Percentiles rank a stretch among this genome's conserved stretches.
These are phyloP conservation scores for Maniola hyperantus DNA, from an alignment of 2,888 invertebrate genomes.

Conservation along the genomic window DNA sequence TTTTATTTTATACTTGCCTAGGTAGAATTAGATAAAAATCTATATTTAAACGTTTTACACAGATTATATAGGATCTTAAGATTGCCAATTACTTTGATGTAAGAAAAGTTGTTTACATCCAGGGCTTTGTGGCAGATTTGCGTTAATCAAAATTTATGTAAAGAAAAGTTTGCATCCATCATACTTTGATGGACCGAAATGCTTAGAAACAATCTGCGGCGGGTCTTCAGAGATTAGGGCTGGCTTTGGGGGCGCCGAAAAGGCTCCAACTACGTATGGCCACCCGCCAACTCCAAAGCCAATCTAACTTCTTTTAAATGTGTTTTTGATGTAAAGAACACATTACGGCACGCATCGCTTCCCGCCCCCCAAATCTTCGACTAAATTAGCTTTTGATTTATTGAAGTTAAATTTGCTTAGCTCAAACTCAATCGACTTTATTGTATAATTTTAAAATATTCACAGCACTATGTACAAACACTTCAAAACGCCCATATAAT, in stretches of 20 bases:
- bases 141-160: slow-evolving; percentile 63
- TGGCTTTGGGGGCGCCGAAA: slow-evolving; percentile 70
- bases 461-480: neutral
- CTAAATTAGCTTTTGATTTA: slow-evolving; percentile 79
- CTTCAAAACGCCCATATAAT: neutral
- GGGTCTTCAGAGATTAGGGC: slow-evolving; percentile 76
- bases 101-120: slow-evolving; percentile 29
- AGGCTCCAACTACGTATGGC: slow-evolving; percentile 75
- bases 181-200: slow-evolving; percentile 75
- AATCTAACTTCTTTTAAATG: slow-evolving; percentile 83
- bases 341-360: slow-evolving; percentile 74
- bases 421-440: neutral
- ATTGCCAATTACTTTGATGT: slow-evolving; percentile 22
- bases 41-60: neutral
- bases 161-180: slow-evolving; percentile 63
- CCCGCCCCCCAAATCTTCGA: slow-evolving; percentile 65
- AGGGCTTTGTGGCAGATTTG: slow-evolving; percentile 25
- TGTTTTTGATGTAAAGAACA: slow-evolving; percentile 82
- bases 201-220: slow-evolving; percentile 77
- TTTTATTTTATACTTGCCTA: neutral
- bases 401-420: slow-evolving; percentile 33
- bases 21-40: neutral
- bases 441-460: neutral
- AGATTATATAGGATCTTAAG: slow-evolving; percentile 4
- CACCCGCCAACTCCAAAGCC: slow-evolving; percentile 78